Percentiles rank a stretch among this genome's conserved stretches.
Evolutionary conservation across 1,140 invertebrate species (phyloP).

Genomic region (Pachypsylla venusta): DNA sequence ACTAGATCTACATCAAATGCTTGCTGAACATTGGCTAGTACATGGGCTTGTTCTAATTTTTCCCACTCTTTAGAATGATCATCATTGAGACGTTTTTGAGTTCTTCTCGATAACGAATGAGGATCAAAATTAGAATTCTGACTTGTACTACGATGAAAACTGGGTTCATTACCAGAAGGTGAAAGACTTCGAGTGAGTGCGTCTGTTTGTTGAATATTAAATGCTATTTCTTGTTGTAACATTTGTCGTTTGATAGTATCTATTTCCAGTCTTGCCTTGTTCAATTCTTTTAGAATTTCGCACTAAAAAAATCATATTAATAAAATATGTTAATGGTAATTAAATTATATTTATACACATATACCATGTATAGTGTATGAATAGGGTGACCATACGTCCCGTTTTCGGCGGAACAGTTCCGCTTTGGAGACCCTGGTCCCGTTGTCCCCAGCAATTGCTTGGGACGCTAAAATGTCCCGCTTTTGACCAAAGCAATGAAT

Average conservation of each 20-base stretch:
- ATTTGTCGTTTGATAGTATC: constrained; percentile 76
- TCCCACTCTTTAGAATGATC: constrained; percentile 64
- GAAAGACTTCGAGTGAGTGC: constrained; percentile 67
- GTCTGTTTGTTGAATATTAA: constrained; percentile 82
- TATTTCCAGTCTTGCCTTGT: constrained; percentile 73
- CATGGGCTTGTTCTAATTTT: constrained; percentile 83
- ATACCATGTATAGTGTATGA: no score
- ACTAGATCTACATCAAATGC: constrained; percentile 53
- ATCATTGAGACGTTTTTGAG: background rate
- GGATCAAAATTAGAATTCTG: constrained; percentile 59
- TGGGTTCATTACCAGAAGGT: constrained; percentile 49
- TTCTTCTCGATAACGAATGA: constrained; percentile 52
- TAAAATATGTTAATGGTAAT: constrained; percentile 3
- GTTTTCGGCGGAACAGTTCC: no score
- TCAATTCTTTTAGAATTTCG: constrained; percentile 75
- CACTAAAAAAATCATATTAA: constrained; percentile 30
- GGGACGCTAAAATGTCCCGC: no score
- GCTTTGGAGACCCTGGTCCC: no score
- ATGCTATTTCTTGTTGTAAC: constrained; percentile 79
- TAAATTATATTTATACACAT: no score
- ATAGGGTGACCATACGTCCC: no score
- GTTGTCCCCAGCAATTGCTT: no score
- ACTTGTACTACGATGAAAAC: constrained; percentile 53
- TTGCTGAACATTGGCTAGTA: constrained; percentile 80
- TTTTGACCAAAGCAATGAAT: no score